Conservation (phyloP, 2,888 invertebrate genomes). For the Panopea generosa region DNA sequence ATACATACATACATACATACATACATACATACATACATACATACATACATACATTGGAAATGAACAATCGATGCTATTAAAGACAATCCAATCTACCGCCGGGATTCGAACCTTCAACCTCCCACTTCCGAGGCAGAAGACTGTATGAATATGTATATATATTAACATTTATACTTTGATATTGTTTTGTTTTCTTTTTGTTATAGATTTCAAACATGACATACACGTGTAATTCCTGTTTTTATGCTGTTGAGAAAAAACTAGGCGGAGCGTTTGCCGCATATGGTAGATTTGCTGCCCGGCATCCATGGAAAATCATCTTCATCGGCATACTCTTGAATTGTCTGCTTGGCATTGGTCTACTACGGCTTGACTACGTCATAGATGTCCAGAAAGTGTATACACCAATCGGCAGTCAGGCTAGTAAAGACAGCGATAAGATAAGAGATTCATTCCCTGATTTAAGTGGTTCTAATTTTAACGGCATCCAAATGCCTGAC, state of each 20-base stretch:
- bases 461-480: constrained; percentile 48
- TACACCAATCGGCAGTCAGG: constrained; percentile 72
- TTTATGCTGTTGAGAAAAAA: constrained; percentile 36
- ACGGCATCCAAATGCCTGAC: constrained; percentile 39
- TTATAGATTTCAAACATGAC: no score
- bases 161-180: no score
- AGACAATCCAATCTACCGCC: no score
- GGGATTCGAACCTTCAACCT: no score
- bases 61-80: no score
- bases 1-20: no score
- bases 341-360: constrained; percentile 58
- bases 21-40: no score
- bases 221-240: constrained; percentile 31
- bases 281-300: constrained; percentile 48
- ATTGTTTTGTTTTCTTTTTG: no score
- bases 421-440: constrained; percentile 62
- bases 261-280: constrained; percentile 37
- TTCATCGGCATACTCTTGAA: constrained; percentile 41
- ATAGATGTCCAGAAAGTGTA: constrained; percentile 69
- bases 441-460: constrained; percentile 59
- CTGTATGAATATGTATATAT: no score
- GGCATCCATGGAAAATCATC: constrained; percentile 51
- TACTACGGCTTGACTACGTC: constrained; percentile 65
- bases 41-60: no score
- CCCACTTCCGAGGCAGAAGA: no score